Conservation (phyloP, 2,888 invertebrate species). For the Axea sp. region DNA sequence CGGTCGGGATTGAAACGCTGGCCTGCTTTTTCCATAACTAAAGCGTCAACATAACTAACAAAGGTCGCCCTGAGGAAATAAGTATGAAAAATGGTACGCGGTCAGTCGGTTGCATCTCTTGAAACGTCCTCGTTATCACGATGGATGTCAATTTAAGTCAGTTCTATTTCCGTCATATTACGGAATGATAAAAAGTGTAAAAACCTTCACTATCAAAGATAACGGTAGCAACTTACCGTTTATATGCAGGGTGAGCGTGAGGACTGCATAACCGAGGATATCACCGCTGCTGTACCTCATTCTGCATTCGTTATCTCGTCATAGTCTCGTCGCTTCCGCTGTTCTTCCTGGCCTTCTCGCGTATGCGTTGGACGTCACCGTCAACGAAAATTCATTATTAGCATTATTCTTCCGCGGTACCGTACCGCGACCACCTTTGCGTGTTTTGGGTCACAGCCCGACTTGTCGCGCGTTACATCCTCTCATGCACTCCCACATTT, state of each 20-base stretch:
- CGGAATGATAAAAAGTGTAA: too few relatives aligned
- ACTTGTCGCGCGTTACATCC: constrained; percentile 18
- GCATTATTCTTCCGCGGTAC: constrained; percentile 33
- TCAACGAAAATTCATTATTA: constrained; percentile 46
- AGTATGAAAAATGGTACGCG: too few relatives aligned
- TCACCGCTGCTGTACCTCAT: constrained; percentile 77
- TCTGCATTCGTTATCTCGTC: constrained; percentile 79
- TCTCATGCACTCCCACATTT: constrained; percentile 48
- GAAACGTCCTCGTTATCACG: too few relatives aligned
- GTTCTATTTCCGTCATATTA: too few relatives aligned
- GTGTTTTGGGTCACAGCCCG: constrained; percentile 44
- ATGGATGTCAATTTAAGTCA: too few relatives aligned
- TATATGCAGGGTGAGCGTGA: constrained; percentile 75
- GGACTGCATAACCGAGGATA: constrained; percentile 77
- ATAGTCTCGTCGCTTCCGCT: constrained; percentile 64
- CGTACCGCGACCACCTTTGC: constrained; percentile 14
- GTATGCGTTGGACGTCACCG: constrained; percentile 36
- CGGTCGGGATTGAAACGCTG: too few relatives aligned
- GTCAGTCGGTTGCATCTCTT: too few relatives aligned
- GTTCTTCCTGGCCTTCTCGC: constrained; percentile 34
- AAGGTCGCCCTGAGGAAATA: too few relatives aligned
- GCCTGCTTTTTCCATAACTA: too few relatives aligned
- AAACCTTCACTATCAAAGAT: too few relatives aligned
- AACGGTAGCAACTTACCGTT: constrained; percentile 74
- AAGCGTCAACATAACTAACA: too few relatives aligned